These are phyloP conservation scores for Mastomys coucha DNA, from an alignment of 2,113 vertebrate species.

Conservation along the genomic window DNA sequence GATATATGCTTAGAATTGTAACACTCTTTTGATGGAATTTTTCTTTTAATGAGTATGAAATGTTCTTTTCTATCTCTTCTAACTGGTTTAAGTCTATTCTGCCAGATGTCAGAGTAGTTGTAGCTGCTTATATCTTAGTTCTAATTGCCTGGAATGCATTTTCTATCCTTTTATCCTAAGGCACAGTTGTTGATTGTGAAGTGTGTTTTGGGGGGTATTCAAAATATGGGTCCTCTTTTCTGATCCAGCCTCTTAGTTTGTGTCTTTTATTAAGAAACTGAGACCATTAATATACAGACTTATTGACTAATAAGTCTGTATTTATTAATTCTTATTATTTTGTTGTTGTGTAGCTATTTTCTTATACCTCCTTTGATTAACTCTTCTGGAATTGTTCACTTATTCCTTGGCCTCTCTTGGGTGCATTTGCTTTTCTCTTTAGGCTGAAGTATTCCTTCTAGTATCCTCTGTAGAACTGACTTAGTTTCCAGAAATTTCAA, in stretches of 20 bases:
- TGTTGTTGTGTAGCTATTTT: background rate
- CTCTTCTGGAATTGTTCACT: background rate
- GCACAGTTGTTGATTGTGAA: too few species aligned
- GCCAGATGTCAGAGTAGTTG: too few species aligned
- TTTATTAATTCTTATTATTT: background rate
- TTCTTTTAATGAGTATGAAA: too few species aligned
- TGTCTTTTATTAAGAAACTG: background rate
- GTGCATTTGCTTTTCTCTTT: background rate
- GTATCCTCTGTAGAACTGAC: background rate
- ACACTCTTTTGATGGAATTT: too few species aligned
- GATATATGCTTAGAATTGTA: too few species aligned
- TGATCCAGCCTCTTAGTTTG: background rate
- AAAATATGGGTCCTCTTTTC: background rate
- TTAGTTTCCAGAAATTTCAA: background rate
- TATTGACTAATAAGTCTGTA: background rate
- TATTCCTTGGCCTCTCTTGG: background rate
- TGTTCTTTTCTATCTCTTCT: too few species aligned
- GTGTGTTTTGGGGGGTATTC: too few species aligned
- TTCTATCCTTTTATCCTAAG: too few species aligned
- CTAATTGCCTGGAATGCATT: too few species aligned
- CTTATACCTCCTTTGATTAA: background rate
- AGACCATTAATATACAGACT: background rate
- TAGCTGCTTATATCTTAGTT: too few species aligned
- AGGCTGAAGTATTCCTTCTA: background rate
- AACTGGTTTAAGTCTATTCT: too few species aligned